Evolutionary conservation across 2,797 vertebrate species (phyloP).

Genomic region (Onychomys torridus): DNA sequence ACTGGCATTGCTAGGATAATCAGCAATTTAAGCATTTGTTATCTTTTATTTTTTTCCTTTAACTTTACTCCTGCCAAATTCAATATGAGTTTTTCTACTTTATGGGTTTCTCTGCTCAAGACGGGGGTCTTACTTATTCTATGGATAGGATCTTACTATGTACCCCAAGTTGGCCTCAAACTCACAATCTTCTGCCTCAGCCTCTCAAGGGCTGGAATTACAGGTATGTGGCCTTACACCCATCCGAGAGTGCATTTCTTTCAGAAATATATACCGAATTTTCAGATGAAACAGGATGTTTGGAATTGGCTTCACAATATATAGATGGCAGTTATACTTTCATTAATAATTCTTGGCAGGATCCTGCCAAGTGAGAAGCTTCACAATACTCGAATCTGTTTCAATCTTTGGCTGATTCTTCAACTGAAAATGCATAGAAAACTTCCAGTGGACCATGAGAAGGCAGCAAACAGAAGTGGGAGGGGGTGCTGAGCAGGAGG

Average conservation of each 20-base stretch:
- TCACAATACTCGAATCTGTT: neutral
- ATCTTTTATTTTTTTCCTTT: neutral
- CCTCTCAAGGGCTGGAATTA: neutral
- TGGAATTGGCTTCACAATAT: slow-evolving; percentile 5
- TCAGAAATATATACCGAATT: neutral
- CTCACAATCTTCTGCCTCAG: neutral
- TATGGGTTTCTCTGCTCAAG: neutral
- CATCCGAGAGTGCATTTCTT: slow-evolving; percentile 3
- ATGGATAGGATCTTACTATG: neutral
- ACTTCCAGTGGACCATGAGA: neutral
- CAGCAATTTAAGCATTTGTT: slow-evolving; percentile 19
- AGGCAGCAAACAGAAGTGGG: neutral
- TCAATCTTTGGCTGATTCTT: neutral
- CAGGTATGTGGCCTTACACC: neutral
- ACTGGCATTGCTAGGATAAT: neutral
- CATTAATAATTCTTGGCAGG: neutral
- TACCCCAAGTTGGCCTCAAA: neutral
- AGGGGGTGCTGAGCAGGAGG: neutral
- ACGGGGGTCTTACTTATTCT: neutral
- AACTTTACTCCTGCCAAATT: neutral
- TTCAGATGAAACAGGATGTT: neutral
- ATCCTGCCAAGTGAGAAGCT: neutral
- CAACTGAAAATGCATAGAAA: neutral
- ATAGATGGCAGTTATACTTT: neutral
- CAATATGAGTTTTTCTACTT: neutral